Conservation (phyloP, 2,888 invertebrate species). For the Sphinx pinastri region DNA sequence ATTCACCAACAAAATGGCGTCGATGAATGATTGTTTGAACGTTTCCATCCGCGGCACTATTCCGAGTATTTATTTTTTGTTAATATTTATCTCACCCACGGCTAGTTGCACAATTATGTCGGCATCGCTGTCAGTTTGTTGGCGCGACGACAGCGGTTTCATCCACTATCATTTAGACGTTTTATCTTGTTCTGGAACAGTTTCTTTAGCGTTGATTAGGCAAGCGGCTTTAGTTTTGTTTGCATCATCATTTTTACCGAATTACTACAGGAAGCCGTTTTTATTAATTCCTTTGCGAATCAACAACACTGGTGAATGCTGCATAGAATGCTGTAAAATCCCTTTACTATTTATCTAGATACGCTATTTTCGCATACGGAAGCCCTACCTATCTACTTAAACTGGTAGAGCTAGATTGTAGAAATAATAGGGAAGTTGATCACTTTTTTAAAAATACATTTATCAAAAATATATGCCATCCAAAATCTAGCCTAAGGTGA, state of each 20-base stretch:
- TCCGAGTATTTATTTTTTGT: slow-evolving; percentile 28
- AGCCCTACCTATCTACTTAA: no score
- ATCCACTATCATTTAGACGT: slow-evolving; percentile 10
- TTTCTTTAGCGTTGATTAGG: slow-evolving; percentile 5
- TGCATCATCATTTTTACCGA: not conserved
- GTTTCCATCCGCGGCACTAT: slow-evolving; percentile 5
- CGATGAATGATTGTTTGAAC: slow-evolving; percentile 26
- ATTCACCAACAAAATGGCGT: slow-evolving; percentile 23
- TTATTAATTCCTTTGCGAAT: not conserved
- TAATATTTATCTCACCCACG: slow-evolving; percentile 27
- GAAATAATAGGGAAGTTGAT: no score
- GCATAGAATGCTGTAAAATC: no score
- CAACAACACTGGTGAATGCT: no score
- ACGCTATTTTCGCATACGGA: no score
- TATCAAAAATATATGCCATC: no score
- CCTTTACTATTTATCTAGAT: no score
- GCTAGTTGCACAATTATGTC: slow-evolving; percentile 24
- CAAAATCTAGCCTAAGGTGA: no score
- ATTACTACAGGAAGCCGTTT: no score
- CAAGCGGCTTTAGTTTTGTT: slow-evolving; percentile 12
- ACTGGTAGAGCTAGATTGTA: no score
- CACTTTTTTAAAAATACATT: no score
- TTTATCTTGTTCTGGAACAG: slow-evolving; percentile 3
- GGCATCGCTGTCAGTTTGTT: not conserved
- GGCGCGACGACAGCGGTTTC: slow-evolving; percentile 17